Conservation (phyloP, 2,797 vertebrate genomes). For the Pangasius mekongensis region DNA sequence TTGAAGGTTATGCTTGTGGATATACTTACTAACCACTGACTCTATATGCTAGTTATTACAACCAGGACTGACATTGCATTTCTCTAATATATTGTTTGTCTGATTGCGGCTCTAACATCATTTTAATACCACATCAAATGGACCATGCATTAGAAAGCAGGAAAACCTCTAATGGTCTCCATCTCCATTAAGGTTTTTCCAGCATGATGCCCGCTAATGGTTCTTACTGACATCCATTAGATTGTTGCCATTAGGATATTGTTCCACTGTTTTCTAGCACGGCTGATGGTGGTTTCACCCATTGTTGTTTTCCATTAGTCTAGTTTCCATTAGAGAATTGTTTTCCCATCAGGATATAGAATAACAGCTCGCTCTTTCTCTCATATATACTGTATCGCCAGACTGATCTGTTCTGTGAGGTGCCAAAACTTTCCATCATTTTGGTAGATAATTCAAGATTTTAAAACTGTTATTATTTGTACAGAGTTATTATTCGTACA, state of each 20-base stretch:
- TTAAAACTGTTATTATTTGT: background rate
- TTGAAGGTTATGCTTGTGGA: background rate
- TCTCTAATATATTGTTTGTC: slow-evolving; percentile 10
- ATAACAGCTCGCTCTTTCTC: background rate
- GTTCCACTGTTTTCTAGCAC: slow-evolving; percentile 14
- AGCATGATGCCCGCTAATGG: slow-evolving; percentile 37
- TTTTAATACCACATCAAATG: slow-evolving; percentile 31
- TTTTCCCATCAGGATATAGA: slow-evolving; percentile 10
- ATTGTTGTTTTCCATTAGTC: slow-evolving; percentile 29
- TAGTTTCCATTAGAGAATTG: slow-evolving; percentile 25
- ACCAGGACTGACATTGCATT: too few relatives aligned
- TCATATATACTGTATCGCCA: background rate
- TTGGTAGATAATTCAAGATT: background rate
- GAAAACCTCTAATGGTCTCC: slow-evolving; percentile 30
- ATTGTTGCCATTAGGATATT: slow-evolving; percentile 29
- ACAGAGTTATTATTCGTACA: too few relatives aligned
- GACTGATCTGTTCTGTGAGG: background rate
- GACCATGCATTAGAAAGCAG: slow-evolving; percentile 17
- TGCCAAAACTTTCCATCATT: background rate
- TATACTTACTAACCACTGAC: background rate
- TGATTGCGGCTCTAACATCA: background rate
- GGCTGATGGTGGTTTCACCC: slow-evolving; percentile 21
- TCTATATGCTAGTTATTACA: slow-evolving; percentile 7
- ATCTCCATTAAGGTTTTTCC: slow-evolving; percentile 37
- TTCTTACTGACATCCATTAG: slow-evolving; percentile 35